These are phyloP conservation scores for Helobdella robusta DNA, from an alignment of 2,888 invertebrate species.

Conservation along the genomic window DNA sequence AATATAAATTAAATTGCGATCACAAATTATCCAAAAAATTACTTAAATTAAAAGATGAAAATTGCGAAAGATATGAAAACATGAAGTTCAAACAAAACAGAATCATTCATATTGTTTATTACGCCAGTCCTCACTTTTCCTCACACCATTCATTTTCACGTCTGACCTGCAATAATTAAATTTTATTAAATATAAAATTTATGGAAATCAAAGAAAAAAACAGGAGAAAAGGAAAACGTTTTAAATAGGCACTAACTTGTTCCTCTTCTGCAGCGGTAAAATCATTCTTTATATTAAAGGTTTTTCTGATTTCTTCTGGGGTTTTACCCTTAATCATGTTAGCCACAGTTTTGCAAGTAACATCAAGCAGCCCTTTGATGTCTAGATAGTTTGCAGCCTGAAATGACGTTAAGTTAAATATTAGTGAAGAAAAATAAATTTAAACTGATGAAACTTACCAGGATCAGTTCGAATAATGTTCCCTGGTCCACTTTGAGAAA, in stretches of 20 bases:
- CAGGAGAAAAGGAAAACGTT: neutral
- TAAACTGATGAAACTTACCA: slow-evolving; percentile 17
- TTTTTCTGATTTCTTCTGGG: slow-evolving; percentile 26
- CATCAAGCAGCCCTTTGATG: slow-evolving; percentile 25
- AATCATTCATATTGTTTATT: no score
- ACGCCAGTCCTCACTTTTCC: no score
- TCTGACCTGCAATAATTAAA: slow-evolving; percentile 10
- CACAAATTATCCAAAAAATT: no score
- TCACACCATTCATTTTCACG: slow-evolving; percentile 16
- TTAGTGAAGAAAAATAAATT: neutral
- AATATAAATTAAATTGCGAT: no score
- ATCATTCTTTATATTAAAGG: slow-evolving; percentile 27
- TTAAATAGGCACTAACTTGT: neutral
- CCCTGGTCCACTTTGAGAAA: slow-evolving; percentile 25
- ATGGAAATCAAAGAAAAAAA: no score
- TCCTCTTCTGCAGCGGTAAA: slow-evolving; percentile 21
- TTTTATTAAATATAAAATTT: no score
- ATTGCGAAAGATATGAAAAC: no score
- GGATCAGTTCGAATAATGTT: slow-evolving; percentile 26
- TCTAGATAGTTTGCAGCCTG: slow-evolving; percentile 29
- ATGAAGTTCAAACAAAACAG: no score
- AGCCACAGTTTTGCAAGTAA: slow-evolving; percentile 22
- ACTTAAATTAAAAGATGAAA: no score
- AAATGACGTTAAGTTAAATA: neutral
- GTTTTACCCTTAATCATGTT: slow-evolving; percentile 24